Percentiles rank a stretch among this genome's conserved stretches.
Evolutionary conservation across 2,888 invertebrate genomes (phyloP).

Genomic region (Cerastis rubricosa): DNA sequence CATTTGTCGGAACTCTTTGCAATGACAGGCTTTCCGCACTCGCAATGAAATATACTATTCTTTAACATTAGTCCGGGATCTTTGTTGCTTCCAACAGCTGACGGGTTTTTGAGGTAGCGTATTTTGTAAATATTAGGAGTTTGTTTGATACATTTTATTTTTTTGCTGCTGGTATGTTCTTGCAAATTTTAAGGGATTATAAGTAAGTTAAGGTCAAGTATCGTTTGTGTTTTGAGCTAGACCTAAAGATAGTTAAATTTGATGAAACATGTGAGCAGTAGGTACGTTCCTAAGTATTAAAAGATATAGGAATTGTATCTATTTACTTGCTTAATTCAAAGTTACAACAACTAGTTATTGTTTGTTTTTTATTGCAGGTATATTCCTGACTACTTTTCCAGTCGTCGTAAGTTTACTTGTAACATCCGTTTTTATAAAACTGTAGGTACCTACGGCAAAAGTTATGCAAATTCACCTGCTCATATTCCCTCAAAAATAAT

Average conservation of each 20-base stretch:
- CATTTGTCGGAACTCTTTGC: no score
- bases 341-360: background rate
- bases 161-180: background rate
- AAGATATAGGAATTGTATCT: background rate
- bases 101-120: slow-evolving; percentile 24
- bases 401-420: background rate
- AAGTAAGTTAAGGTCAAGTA: background rate
- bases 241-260: background rate
- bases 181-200: background rate
- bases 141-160: background rate
- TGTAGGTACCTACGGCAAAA: background rate
- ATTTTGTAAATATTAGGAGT: slow-evolving; percentile 6
- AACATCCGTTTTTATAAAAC: background rate
- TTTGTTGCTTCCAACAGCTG: slow-evolving; percentile 62
- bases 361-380: background rate
- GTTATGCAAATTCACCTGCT: rapidly evolving
- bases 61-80: slow-evolving; percentile 37
- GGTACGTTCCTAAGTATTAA: background rate
- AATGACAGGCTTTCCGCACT: no score
- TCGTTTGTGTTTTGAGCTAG: background rate
- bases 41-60: no score
- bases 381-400: background rate
- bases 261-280: no score
- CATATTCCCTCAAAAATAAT: background rate
- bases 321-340: background rate